Base-by-base conservation (phyloP, 1,140 invertebrate species). In the Streblospio benedicti region DNA sequence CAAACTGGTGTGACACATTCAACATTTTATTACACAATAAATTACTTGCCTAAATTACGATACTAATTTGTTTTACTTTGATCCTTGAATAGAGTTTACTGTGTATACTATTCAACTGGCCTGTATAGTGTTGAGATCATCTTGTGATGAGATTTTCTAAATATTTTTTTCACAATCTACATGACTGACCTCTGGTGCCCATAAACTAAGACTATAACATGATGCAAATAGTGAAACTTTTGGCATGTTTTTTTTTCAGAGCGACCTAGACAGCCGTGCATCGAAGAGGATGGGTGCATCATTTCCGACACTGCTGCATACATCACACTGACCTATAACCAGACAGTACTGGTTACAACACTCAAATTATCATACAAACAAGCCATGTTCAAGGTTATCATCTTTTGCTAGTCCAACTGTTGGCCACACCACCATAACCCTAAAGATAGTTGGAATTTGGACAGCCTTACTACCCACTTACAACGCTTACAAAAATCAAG, bases 1-100 rank as follows among this genome's bases (percentile, higher is more conserved):
- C 57, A 59, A 25, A 59, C 57, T 18, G 57, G 57, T 59, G 16
- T 18, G 31, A n/a, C n/a, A n/a, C n/a, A n/a, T n/a, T n/a, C n/a
- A n/a, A n/a, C n/a, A 47, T 44, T 53, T 30, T 27, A 14, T 50
- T 12, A 41, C 38, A 18, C 18, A 41, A 41, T 41, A 41, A 41
- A 12, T 41, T 12, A 12, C 12, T 12, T 41, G 12, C 18, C 12
- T 18, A 18, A 18, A 12, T 12, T 41, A 18, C 38, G 18, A 12
- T 12, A 12, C 12, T 18, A 41, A 41, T 41, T 12, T 18, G 12
- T 12, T 12, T 41, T 12, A 20, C 14, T 6, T 45, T 18, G n/a
- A 14, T 28, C 9, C 14, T 27, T 18, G 14, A 2, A 18, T 47
- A 28, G 45, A 18, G 25, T 6, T 16, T 47, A 47, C 30, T 14